A percentile compares a stretch with the other conserved stretches of the same genome.
Evolutionary conservation across 2,888 invertebrate species (phyloP).

Genomic region (Linyphia triangularis): DNA sequence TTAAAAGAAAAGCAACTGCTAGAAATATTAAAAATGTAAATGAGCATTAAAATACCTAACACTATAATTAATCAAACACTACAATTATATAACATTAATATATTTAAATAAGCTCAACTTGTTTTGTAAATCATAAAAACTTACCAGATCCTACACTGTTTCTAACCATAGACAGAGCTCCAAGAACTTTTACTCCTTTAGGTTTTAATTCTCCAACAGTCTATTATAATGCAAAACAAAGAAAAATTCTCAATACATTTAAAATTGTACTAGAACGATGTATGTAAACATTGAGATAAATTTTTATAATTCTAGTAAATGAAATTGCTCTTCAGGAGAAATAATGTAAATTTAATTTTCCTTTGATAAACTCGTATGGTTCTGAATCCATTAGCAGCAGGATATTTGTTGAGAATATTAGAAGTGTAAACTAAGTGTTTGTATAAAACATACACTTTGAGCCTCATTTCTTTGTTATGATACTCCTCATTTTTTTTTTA

Average conservation of each 20-base stretch:
- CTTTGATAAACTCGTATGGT: too few species aligned
- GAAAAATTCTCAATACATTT: background rate
- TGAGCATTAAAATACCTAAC: background rate
- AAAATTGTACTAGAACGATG: background rate
- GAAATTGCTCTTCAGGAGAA: background rate
- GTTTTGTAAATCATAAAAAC: too few species aligned
- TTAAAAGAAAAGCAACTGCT: too few species aligned
- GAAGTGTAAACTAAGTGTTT: too few species aligned
- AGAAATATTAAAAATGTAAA: background rate
- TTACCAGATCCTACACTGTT: conserved; percentile 89
- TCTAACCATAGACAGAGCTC: conserved; percentile 90
- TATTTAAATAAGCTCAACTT: background rate
- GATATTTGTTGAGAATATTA: too few species aligned
- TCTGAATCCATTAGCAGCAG: too few species aligned
- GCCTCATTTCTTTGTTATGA: too few species aligned
- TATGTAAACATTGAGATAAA: background rate
- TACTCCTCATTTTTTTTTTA: too few species aligned
- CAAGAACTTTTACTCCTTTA: conserved; percentile 87
- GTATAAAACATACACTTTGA: too few species aligned
- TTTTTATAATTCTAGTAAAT: background rate
- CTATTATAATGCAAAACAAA: conserved; percentile 81
- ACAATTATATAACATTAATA: background rate
- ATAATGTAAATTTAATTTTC: too few species aligned
- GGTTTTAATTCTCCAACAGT: conserved; percentile 86
- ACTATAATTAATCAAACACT: background rate